Base-by-base conservation (phyloP, 2,797 vertebrate species). In the Poeciliopsis presidionis region DNA sequence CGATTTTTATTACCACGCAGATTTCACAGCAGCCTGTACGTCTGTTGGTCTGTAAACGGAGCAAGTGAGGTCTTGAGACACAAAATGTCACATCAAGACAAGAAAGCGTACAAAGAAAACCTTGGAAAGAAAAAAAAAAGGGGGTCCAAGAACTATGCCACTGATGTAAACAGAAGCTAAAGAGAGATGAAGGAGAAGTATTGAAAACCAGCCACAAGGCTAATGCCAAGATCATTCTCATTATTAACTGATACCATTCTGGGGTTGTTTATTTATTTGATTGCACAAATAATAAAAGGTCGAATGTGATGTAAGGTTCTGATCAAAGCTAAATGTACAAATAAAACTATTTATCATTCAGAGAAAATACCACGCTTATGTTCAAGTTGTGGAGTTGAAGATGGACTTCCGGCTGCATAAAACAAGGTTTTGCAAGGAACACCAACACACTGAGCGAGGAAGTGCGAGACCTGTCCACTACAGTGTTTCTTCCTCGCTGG, bases 401-500 rank as follows among this genome's bases (percentile, higher is more conserved):
- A 74, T 18, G 4, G 63, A 78, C 81, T 79, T 83, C 8, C n/a
- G 8, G 30, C 61, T 69, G 83, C 85, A 82, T 86, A 76, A 82
- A 87, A 81, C 65, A 36, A 63, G 83, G 78, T 85, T 67, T 45
- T 83, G 72, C 72, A 61, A n/a, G 79, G 59, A 88, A 89, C 81
- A 88, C 80, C 87, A 53, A 65, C 73, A 69, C 75, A 67, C 90
- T 3, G 49, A 7, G 80, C 81, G 75, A 82, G 80, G 22, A 83
- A 84, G 86, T 88, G 55, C 84, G 79, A 87, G 86, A 80, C 83
- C 87, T 84, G 91, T 92, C 92, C 86, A 81, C 59, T 74, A 86
- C 87, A 87, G 87, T 82, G 87, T 94, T 93, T 91, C 88, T 90
- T 88, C 90, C 91, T 91, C 84, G 81, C 88, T 92, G 91, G 87